A percentile compares a stretch with the other conserved stretches of the same genome.
These are phyloP conservation scores for Pachyramphus minor DNA, from an alignment of 2,113 vertebrate species.

Conservation along the genomic window DNA sequence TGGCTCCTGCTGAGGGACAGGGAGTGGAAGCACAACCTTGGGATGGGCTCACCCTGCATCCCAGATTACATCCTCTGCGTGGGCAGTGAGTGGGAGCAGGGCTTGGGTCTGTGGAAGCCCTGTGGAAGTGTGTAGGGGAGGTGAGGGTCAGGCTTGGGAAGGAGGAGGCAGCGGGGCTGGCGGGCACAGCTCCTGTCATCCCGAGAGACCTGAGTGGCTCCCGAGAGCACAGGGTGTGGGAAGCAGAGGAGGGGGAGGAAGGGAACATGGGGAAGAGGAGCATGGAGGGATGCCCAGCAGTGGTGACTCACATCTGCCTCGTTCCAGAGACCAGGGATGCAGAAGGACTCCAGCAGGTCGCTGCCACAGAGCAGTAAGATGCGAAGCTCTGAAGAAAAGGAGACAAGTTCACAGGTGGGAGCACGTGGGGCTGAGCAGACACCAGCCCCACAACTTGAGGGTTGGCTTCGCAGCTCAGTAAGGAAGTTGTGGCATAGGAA, in stretches of 20 bases:
- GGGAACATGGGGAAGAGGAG: not conserved
- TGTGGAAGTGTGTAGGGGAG: not conserved
- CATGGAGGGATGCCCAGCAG: rapidly evolving
- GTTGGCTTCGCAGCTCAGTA: not conserved
- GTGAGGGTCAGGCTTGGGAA: not conserved
- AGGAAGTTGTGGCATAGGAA: not conserved
- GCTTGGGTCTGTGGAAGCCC: not conserved
- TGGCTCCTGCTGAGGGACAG: not conserved
- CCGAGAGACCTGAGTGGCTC: not conserved
- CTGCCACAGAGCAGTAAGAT: slow-evolving; percentile 98
- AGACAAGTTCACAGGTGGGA: not conserved
- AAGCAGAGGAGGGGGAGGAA: not conserved
- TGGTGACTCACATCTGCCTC: slow-evolving; percentile 90
- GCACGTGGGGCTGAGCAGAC: not conserved
- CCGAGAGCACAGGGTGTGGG: not conserved
- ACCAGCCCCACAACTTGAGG: rapidly evolving
- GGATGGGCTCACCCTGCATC: not conserved
- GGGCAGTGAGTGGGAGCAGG: not conserved
- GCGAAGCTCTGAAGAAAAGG: slow-evolving; percentile 83
- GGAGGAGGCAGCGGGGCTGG: not conserved
- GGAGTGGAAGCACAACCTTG: not conserved
- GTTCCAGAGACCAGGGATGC: slow-evolving; percentile 98
- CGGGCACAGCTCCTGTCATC: not conserved
- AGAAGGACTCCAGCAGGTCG: slow-evolving; percentile 97
- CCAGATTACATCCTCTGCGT: rapidly evolving